Percentiles rank a stretch among this genome's conserved stretches.
Evolutionary conservation across 1,140 invertebrate genomes (phyloP).

Genomic region (Notospermus geniculatus): DNA sequence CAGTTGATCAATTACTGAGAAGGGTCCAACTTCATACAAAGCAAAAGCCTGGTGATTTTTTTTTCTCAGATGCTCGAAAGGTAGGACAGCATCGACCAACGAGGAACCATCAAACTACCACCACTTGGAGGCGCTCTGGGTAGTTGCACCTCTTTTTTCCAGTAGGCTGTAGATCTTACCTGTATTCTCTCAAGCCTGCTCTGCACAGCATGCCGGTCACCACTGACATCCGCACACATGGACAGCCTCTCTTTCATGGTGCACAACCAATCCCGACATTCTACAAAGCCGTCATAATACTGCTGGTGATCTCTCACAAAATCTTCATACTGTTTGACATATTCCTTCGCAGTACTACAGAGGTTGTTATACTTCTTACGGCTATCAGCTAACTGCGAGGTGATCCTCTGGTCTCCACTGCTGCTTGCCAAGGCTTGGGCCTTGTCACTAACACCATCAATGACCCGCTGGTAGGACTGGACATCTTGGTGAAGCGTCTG

Average conservation of each 20-base stretch:
- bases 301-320: conserved; percentile 90
- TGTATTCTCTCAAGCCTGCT: conserved; percentile 89
- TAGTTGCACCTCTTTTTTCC: too few species aligned
- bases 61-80: too few species aligned
- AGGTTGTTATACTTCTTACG: conserved; percentile 44
- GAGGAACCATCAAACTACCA: too few species aligned
- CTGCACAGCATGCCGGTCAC: conserved; percentile 84
- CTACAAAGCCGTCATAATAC: conserved; percentile 84
- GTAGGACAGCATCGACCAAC: too few species aligned
- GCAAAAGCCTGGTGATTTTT: too few species aligned
- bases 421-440: conserved; percentile 72
- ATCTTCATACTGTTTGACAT: conserved; percentile 70
- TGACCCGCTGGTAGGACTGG: conserved; percentile 80
- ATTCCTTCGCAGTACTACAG: conserved; percentile 45
- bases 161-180: too few species aligned
- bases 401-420: conserved; percentile 39
- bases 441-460: conserved; percentile 77
- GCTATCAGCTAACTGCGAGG: conserved; percentile 38
- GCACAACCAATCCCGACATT: conserved; percentile 88
- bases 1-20: too few species aligned
- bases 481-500: conserved; percentile 77
- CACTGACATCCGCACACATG: conserved; percentile 80
- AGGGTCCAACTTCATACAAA: too few species aligned
- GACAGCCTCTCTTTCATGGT: conserved; percentile 80
- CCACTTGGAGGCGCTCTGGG: too few species aligned